phyloP scores from a whole-genome alignment of 2,113 vertebrate species.

The Oxyruncus cristatus region DNA sequence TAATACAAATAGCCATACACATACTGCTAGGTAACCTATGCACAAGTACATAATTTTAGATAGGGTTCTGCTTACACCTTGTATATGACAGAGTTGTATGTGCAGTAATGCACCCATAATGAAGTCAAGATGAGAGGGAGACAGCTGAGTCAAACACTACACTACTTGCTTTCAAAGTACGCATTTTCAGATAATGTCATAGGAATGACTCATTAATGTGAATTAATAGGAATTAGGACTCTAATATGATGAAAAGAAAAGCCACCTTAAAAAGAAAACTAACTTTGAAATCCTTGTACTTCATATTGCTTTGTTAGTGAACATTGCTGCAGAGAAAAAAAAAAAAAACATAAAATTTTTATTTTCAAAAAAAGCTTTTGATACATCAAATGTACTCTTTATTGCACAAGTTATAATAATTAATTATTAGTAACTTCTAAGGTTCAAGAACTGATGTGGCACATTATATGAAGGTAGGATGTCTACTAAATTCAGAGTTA shows the following conservation, averaged over 20 bases:
- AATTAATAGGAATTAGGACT: not conserved
- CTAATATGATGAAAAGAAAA: not conserved
- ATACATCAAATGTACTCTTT: not conserved
- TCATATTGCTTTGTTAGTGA: not conserved
- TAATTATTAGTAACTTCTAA: not conserved
- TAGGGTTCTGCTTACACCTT: not conserved
- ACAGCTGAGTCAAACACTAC: not conserved
- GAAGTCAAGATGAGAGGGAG: not conserved
- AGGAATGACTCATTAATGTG: not conserved
- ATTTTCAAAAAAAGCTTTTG: not conserved
- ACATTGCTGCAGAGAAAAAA: not conserved
- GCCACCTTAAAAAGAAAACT: not conserved
- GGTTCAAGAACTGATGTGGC: not conserved
- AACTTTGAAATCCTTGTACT: not conserved
- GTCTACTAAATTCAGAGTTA: not conserved
- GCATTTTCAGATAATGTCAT: not conserved
- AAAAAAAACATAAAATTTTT: not conserved
- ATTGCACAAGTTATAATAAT: not conserved
- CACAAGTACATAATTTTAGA: not conserved
- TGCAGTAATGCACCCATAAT: not conserved
- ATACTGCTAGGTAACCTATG: not conserved
- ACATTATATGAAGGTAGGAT: not conserved
- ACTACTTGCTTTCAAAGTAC: not conserved
- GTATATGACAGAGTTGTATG: not conserved
- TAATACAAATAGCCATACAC: not conserved